Percentiles rank a stretch among this genome's conserved stretches.
Conservation (phyloP, 2,888 invertebrate genomes). For the Resseliella maxima region DNA sequence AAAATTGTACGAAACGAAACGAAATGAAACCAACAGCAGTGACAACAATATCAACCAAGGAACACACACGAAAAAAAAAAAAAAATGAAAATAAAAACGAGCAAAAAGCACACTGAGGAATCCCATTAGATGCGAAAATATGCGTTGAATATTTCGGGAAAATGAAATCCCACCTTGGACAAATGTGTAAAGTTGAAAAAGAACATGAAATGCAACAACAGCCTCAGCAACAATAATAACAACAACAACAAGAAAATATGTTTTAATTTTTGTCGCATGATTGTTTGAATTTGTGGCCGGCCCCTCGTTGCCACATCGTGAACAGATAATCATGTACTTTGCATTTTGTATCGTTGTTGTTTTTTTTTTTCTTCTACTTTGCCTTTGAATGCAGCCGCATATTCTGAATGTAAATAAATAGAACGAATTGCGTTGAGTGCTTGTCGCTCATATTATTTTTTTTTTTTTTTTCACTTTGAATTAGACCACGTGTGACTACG, state of each 20-base stretch:
- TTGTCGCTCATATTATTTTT: background rate
- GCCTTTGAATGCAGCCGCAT: background rate
- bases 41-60: no score
- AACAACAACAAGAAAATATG: background rate
- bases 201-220: background rate
- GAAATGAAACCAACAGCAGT: no score
- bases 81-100: background rate
- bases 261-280: slow-evolving; percentile 28
- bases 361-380: no score
- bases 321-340: background rate
- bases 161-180: background rate
- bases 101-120: background rate
- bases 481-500: slow-evolving; percentile 18
- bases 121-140: slow-evolving; percentile 5
- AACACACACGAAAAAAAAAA: no score
- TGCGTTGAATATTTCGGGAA: slow-evolving; percentile 3
- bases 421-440: background rate
- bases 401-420: no score
- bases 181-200: background rate
- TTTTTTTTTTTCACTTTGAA: background rate
- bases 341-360: no score
- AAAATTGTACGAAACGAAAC: background rate
- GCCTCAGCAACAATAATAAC: background rate
- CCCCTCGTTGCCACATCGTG: background rate
- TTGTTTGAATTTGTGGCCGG: background rate